phyloP scores from a whole-genome alignment of 2,888 invertebrate genomes.

The Argyresthia albistria region DNA sequence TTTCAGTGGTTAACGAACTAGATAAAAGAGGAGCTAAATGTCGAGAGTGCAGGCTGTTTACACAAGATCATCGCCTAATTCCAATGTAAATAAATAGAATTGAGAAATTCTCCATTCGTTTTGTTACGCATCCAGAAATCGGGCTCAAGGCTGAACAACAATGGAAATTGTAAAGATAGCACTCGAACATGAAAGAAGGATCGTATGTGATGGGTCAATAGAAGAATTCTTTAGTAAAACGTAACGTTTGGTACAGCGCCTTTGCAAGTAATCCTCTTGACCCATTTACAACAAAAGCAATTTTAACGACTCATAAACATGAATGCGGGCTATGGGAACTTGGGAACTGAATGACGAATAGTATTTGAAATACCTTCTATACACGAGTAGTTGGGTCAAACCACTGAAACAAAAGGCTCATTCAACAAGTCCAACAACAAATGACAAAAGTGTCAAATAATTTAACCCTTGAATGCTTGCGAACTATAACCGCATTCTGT shows the following conservation, averaged over 20 bases:
- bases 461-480: conserved; percentile 45
- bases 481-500: conserved; percentile 53
- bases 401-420: background rate
- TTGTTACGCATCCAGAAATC: conserved; percentile 21
- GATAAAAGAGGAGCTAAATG: conserved; percentile 35
- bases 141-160: conserved; percentile 52
- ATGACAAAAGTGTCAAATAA: conserved; percentile 44
- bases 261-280: background rate
- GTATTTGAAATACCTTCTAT: no score
- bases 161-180: conserved; percentile 45
- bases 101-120: conserved; percentile 27
- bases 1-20: conserved; percentile 30
- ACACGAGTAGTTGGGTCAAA: background rate
- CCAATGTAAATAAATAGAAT: conserved; percentile 40
- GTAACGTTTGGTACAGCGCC: background rate
- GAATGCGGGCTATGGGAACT: no score
- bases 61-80: conserved; percentile 33
- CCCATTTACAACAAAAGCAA: background rate
- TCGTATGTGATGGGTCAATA: conserved; percentile 9
- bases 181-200: conserved; percentile 33
- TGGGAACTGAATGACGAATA: no score
- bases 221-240: background rate
- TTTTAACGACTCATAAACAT: background rate
- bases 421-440: conserved; percentile 18
- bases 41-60: conserved; percentile 31